Base-by-base conservation (phyloP, 1,140 invertebrate genomes). In the Dolichoris vasculosae region DNA sequence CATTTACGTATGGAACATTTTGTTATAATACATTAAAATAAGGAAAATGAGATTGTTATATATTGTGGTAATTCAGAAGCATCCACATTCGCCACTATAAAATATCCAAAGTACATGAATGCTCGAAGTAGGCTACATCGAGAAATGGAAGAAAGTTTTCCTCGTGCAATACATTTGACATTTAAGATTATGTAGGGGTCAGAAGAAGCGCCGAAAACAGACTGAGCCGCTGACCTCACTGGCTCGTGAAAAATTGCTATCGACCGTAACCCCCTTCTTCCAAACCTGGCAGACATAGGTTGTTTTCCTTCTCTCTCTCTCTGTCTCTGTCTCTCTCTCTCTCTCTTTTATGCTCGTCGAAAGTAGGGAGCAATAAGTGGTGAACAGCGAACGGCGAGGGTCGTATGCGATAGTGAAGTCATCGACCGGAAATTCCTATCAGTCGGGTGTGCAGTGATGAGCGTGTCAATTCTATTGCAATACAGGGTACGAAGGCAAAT, bases 351-450 rank as follows among this genome's bases (percentile, higher is more conserved):
- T 15, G 1, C 30, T 1, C 26, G 30, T n/a, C 13, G 67, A 32
- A 64, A 32, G n/a, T 7, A 30, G 7, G n/a, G 4, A 30, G 67
- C 17, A 40, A 20, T 30, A 20, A 71, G 67, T 20, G 48, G 8
- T 51, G 48, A 51, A 51, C 15, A 17, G n/a, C n/a, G 2, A 30
- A 30, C 26, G 26, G 64, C 35, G n/a, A 43, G 30, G 8, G 40
- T 59, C 76, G 75, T 75, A 77, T 76, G 43, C n/a, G 55, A 30
- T 30, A n/a, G 64, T 38, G 9, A 79, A 81, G 77, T 81, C 67
- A 51, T 80, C 76, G 77, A 85, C 35, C 84, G 83, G 64, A 85
- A 85, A 85, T 81, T 85, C 84, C 69, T 81, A 85, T 85, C 77
- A 76, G 78, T 81, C 69, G 32, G 67, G 35, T 35, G 26, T 0